Evolutionary conservation across 2,797 vertebrate species (phyloP).

Genomic region (Schizopygopsis pylzovi): DNA sequence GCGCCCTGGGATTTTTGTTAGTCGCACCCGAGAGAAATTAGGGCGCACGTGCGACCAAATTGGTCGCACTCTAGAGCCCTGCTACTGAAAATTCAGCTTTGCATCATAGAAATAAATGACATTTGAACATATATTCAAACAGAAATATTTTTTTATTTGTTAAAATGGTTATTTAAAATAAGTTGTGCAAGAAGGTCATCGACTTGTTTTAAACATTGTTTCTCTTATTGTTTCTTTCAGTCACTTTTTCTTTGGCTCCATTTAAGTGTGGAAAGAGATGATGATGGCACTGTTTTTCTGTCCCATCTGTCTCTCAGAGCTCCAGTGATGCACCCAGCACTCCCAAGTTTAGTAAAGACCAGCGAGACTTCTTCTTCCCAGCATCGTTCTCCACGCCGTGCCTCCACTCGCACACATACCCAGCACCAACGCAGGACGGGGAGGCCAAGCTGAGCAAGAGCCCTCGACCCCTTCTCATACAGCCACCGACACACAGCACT

Average conservation of each 20-base stretch:
- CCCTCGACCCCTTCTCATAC: conserved; percentile 69
- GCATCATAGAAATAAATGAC: not conserved
- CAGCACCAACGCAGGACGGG: conserved; percentile 73
- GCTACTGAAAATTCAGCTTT: not conserved
- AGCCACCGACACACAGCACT: conserved; percentile 47
- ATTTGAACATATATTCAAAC: not conserved
- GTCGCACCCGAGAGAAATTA: too few relatives aligned
- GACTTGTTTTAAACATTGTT: not conserved
- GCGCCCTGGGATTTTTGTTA: too few relatives aligned
- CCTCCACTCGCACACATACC: conserved; percentile 73
- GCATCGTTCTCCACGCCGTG: conserved; percentile 72
- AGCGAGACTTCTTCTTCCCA: conserved; percentile 90
- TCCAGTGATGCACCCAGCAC: conserved; percentile 88
- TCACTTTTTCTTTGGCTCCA: not conserved
- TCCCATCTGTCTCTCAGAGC: conserved; percentile 70
- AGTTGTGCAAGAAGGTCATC: not conserved
- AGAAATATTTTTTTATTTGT: not conserved
- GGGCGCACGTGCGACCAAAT: too few relatives aligned
- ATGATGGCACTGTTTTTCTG: conserved; percentile 48
- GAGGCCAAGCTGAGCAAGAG: conserved; percentile 80
- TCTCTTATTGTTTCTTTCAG: not conserved
- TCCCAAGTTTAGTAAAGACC: conserved; percentile 91
- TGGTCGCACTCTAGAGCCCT: too few relatives aligned
- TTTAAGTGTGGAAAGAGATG: not conserved
- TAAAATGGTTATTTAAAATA: not conserved